Evolutionary conservation across 1,140 invertebrate species (phyloP).

Genomic region (Sycophaga agraensis): DNA sequence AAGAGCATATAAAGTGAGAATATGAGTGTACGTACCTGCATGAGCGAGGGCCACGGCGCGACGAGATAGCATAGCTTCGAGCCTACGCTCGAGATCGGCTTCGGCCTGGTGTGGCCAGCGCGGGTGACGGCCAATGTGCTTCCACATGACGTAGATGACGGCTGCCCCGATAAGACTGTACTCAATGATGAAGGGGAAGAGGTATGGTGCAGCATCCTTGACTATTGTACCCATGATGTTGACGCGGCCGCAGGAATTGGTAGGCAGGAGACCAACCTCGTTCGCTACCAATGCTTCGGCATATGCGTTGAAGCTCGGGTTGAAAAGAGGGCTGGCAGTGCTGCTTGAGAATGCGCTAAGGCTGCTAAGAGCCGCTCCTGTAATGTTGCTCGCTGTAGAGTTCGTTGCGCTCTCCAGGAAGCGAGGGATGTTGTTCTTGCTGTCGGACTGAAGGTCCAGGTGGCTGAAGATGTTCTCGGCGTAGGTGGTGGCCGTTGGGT

Average conservation of each 20-base stretch:
- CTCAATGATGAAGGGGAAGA: constrained; percentile 96
- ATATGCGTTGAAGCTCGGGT: constrained; percentile 61
- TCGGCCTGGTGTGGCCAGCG: constrained; percentile 69
- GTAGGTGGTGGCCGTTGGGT: constrained; percentile 52
- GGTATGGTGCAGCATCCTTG: constrained; percentile 85
- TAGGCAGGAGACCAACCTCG: constrained; percentile 48
- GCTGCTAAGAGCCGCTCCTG: background rate
- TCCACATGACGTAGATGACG: constrained; percentile 97
- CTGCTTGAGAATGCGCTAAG: background rate
- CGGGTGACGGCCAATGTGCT: constrained; percentile 85
- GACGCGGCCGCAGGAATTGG: constrained; percentile 70
- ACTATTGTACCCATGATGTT: constrained; percentile 94
- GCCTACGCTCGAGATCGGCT: constrained; percentile 80
- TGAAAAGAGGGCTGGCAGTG: constrained; percentile 33
- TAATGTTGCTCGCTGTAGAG: background rate
- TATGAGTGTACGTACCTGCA: constrained; percentile 52
- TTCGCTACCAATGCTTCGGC: constrained; percentile 61
- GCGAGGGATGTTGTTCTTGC: constrained; percentile 31
- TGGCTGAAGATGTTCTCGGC: constrained; percentile 37
- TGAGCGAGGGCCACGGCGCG: constrained; percentile 80
- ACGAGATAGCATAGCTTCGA: constrained; percentile 81
- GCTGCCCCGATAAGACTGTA: constrained; percentile 96
- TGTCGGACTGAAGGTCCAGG: constrained; percentile 34
- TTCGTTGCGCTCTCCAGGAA: constrained; percentile 10
- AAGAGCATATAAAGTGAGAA: too few species aligned